Percentiles rank a stretch among this genome's conserved stretches.
phyloP scores from a whole-genome alignment of 2,888 invertebrate species.

The Scaptomyza tumidula region DNA sequence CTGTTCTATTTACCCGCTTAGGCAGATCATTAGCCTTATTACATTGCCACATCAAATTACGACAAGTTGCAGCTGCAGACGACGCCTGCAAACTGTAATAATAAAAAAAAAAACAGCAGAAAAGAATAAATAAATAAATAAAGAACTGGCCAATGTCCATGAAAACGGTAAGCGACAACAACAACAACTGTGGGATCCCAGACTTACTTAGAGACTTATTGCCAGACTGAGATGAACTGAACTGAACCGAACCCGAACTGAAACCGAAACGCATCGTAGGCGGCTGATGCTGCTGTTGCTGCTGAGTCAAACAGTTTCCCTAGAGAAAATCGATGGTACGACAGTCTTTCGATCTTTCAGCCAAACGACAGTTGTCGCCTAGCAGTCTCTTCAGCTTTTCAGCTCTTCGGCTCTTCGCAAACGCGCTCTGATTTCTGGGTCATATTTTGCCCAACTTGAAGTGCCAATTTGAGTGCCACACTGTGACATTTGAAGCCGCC shows the following conservation, averaged over 20 bases:
- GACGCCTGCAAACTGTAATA: conserved; percentile 35
- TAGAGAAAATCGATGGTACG: conserved; percentile 55
- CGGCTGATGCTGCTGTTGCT: conserved; percentile 35
- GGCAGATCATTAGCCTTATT: conserved; percentile 72
- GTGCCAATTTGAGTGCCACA: conserved; percentile 58
- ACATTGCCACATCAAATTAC: conserved; percentile 70
- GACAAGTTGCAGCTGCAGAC: conserved; percentile 57
- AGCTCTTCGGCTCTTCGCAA: conserved; percentile 42
- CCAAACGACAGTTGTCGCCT: conserved; percentile 35
- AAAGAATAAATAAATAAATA: conserved; percentile 11
- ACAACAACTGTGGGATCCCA: conserved; percentile 59
- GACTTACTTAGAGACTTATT: conserved; percentile 31
- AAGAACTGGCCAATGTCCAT: conserved; percentile 34
- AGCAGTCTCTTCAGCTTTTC: conserved; percentile 39
- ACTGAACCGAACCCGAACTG: conserved; percentile 24
- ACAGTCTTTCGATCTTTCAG: conserved; percentile 10
- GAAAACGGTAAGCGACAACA: conserved; percentile 15
- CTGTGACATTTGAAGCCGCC: conserved; percentile 74
- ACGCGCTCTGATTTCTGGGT: conserved; percentile 71
- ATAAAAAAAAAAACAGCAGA: conserved; percentile 11
- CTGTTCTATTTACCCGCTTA: conserved; percentile 57
- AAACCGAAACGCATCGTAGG: conserved; percentile 31
- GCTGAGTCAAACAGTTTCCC: conserved; percentile 68
- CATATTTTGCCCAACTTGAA: conserved; percentile 71
- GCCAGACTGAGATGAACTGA: conserved; percentile 30